Percentiles rank a stretch among this genome's conserved stretches.
Conservation (phyloP, 1,140 invertebrate species). For the Theocolax elegans region DNA sequence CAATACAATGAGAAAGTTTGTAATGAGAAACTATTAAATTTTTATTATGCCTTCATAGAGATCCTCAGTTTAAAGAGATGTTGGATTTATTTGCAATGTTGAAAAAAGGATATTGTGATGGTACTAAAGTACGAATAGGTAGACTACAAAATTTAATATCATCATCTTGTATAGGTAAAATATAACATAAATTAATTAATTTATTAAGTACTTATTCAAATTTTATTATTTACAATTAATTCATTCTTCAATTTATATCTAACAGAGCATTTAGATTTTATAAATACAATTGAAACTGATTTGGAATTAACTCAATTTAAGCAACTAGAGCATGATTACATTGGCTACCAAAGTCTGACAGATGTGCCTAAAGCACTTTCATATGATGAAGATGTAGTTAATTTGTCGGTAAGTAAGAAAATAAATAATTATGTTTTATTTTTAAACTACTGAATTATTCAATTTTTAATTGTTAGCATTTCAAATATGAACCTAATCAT, state of each 20-base stretch:
- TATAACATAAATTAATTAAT: conserved; percentile 10
- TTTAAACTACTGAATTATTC: neutral
- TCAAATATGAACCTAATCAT: conserved; percentile 72
- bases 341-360: conserved; percentile 96
- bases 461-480: conserved; percentile 58
- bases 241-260: conserved; percentile 35
- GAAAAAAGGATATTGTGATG: conserved; percentile 96
- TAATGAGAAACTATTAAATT: neutral
- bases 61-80: conserved; percentile 97
- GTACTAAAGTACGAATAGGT: conserved; percentile 94
- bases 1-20: neutral
- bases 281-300: conserved; percentile 81
- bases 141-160: conserved; percentile 95
- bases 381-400: conserved; percentile 74
- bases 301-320: conserved; percentile 83
- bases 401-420: conserved; percentile 70
- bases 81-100: conserved; percentile 95
- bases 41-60: conserved; percentile 69
- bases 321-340: conserved; percentile 91
- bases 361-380: conserved; percentile 89
- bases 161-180: conserved; percentile 88
- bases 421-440: conserved; percentile 2
- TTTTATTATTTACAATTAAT: neutral
- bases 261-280: conserved; percentile 95
- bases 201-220: neutral